Evolutionary conservation across 2,888 invertebrate species (phyloP).

Genomic region (Linnaemya vulpina): DNA sequence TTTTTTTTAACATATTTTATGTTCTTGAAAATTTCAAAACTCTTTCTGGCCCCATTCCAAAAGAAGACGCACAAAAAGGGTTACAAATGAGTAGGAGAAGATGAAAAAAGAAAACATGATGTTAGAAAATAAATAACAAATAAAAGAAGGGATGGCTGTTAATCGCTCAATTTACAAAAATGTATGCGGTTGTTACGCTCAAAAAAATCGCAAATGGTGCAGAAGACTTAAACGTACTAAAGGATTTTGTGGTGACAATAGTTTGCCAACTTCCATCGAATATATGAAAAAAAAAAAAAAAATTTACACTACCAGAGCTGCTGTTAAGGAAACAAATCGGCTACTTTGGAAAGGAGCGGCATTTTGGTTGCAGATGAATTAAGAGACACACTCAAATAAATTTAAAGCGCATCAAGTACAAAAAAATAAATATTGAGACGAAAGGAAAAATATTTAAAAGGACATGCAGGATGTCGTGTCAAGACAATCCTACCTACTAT

Average conservation of each 20-base stretch:
- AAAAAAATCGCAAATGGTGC: slow-evolving; percentile 78
- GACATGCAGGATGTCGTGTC: too few species aligned
- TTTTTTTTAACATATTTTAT: not conserved
- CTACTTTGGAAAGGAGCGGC: not conserved
- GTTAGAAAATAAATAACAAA: slow-evolving; percentile 48
- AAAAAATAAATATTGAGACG: too few species aligned
- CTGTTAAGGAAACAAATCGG: not conserved
- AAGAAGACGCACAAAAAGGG: not conserved
- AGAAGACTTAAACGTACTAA: slow-evolving; percentile 79
- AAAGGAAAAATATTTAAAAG: too few species aligned
- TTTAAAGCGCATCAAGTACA: too few species aligned
- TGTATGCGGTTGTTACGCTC: slow-evolving; percentile 74
- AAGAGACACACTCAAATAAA: not conserved
- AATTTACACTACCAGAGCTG: slow-evolving; percentile 7
- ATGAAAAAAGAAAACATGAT: slow-evolving; percentile 56
- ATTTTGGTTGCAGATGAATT: not conserved
- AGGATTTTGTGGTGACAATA: slow-evolving; percentile 62
- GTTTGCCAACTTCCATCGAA: slow-evolving; percentile 54
- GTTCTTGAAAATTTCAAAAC: slow-evolving; percentile 22
- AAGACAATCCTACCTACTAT: too few species aligned
- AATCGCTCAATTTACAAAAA: slow-evolving; percentile 81
- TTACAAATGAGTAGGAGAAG: not conserved
- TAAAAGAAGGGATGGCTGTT: slow-evolving; percentile 80
- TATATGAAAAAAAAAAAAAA: not conserved
- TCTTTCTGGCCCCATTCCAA: not conserved